These are phyloP conservation scores for Ptychadena robeensis DNA, from an alignment of 2,797 vertebrate species.

Conservation along the genomic window DNA sequence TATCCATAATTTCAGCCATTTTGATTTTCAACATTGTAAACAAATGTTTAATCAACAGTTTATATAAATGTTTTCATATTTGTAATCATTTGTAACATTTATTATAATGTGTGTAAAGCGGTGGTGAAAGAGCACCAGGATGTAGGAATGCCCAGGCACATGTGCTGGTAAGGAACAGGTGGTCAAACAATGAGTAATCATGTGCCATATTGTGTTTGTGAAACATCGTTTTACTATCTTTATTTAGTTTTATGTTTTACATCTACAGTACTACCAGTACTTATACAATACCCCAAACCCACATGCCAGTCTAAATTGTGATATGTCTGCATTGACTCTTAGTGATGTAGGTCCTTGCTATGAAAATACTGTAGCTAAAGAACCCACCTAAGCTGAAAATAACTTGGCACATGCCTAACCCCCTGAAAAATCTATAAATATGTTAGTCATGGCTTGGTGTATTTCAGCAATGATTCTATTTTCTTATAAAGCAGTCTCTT, in stretches of 20 bases:
- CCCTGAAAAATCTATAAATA: constrained; percentile 42
- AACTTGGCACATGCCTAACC: constrained; percentile 21
- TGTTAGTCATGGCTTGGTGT: constrained; percentile 51
- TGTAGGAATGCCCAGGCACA: background rate
- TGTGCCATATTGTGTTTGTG: too few species aligned
- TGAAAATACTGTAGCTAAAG: constrained; percentile 3
- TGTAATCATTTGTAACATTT: too few species aligned
- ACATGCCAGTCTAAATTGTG: background rate
- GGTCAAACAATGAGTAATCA: background rate
- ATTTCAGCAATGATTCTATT: constrained; percentile 45
- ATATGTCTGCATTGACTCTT: background rate
- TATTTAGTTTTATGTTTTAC: background rate
- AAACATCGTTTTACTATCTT: background rate
- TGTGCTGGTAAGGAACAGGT: background rate
- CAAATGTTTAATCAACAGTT: too few species aligned
- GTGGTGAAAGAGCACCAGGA: too few species aligned
- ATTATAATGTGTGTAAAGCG: too few species aligned
- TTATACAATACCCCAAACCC: background rate
- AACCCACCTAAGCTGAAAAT: constrained; percentile 24
- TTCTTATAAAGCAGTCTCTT: constrained; percentile 55
- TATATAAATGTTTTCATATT: too few species aligned
- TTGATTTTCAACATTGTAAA: too few species aligned
- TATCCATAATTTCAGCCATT: too few species aligned
- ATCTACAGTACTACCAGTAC: background rate
- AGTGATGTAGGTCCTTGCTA: constrained; percentile 2